Conservation (phyloP, 2,113 vertebrate species). For the Synchiropus splendidus region DNA sequence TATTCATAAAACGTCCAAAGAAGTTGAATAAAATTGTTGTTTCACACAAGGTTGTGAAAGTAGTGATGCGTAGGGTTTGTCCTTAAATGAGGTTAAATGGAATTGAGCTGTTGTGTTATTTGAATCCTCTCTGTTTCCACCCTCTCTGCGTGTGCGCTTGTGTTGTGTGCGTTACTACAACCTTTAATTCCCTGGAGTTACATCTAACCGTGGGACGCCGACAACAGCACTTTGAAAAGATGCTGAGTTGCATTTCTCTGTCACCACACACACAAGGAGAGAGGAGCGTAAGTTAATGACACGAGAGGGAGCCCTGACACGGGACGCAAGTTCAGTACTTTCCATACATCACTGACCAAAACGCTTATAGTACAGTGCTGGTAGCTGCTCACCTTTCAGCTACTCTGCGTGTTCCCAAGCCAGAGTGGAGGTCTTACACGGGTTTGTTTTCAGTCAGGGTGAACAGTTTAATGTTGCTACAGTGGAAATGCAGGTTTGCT, state of each 20-base stretch:
- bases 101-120: conserved; percentile 1
- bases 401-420: too few species aligned
- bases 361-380: too few species aligned
- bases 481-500: too few species aligned
- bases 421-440: too few species aligned
- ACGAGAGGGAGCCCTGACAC: too few species aligned
- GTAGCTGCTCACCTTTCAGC: too few species aligned
- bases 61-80: conserved; percentile 5
- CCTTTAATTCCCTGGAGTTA: conserved; percentile 11
- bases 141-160: conserved; percentile 1
- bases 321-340: too few species aligned
- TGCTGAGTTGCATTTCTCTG: conserved; percentile 22
- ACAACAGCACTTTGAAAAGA: conserved; percentile 11
- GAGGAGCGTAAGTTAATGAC: neutral
- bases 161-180: neutral
- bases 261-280: conserved; percentile 1
- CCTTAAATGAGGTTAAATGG: conserved; percentile 27
- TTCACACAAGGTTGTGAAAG: too few species aligned
- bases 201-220: conserved; percentile 13
- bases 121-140: neutral
- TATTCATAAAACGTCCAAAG: neutral
- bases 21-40: too few species aligned
- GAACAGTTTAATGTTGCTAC: too few species aligned
- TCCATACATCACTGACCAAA: too few species aligned
- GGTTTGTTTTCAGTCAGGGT: too few species aligned